These are phyloP conservation scores for Orestias chungarensis DNA, from an alignment of 2,797 vertebrate genomes.

Conservation along the genomic window DNA sequence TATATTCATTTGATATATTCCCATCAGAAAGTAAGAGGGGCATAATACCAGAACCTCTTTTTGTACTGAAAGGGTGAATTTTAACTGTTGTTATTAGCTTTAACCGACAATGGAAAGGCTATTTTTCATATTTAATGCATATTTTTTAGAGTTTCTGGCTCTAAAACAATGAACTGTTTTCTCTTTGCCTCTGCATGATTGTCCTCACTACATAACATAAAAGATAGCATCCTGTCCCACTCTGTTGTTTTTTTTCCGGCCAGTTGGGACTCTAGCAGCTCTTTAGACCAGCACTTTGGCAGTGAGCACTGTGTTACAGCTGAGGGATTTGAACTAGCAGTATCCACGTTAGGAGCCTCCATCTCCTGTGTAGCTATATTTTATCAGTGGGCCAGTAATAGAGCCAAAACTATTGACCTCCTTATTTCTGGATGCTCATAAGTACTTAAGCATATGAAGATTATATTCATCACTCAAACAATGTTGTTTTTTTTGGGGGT, in stretches of 20 bases:
- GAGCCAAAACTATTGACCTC: slow-evolving; percentile 58
- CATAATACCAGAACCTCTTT: background rate
- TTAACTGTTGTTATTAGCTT: background rate
- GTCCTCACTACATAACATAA: background rate
- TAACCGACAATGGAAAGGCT: background rate
- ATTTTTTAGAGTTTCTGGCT: background rate
- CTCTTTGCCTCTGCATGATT: background rate
- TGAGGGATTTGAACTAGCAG: slow-evolving; percentile 53
- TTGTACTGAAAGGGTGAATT: background rate
- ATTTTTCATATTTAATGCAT: background rate
- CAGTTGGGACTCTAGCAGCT: slow-evolving; percentile 34
- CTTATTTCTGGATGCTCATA: slow-evolving; percentile 48
- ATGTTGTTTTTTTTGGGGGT: no score
- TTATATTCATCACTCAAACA: slow-evolving; percentile 53
- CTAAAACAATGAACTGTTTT: background rate
- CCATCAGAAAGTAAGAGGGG: background rate
- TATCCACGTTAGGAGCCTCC: slow-evolving; percentile 56
- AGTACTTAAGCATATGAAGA: slow-evolving; percentile 68
- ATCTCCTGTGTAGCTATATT: slow-evolving; percentile 49
- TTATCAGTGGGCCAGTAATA: slow-evolving; percentile 49
- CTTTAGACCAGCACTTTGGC: slow-evolving; percentile 40
- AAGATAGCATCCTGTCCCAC: slow-evolving; percentile 1
- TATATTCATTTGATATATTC: background rate
- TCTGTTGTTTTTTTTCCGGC: slow-evolving; percentile 20
- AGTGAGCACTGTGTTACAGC: slow-evolving; percentile 40